phyloP scores from a whole-genome alignment of 2,888 invertebrate species.

The Parapristionchus giblindavisi region DNA sequence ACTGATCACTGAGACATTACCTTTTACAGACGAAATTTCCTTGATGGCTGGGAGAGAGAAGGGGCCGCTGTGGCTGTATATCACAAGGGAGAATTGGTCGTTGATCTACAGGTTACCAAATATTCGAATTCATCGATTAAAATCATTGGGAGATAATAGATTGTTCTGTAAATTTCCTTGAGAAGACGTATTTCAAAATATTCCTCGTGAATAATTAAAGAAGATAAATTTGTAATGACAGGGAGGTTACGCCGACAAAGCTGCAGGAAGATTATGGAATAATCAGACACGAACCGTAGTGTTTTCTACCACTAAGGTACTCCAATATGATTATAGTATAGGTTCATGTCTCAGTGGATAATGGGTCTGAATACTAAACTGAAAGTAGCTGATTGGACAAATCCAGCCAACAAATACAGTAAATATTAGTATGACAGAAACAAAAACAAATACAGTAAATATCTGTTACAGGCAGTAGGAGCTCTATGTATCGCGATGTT shows the following conservation, averaged over 20 bases:
- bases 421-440: too few species aligned
- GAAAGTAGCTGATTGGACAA: too few species aligned
- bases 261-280: conserved; percentile 61
- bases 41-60: conserved; percentile 69
- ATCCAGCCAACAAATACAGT: too few species aligned
- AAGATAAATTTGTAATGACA: too few species aligned
- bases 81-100: conserved; percentile 71
- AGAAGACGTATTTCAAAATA: conserved; percentile 8
- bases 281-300: conserved; percentile 64
- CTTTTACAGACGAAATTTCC: conserved; percentile 66
- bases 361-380: too few species aligned
- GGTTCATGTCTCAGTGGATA: too few species aligned
- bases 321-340: too few species aligned
- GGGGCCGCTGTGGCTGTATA: conserved; percentile 72
- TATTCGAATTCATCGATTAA: too few species aligned
- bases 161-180: too few species aligned
- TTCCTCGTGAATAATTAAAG: neutral
- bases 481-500: conserved; percentile 67
- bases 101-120: conserved; percentile 71
- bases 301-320: conserved; percentile 65
- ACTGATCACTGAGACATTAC: neutral
- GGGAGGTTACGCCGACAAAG: conserved; percentile 55
- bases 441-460: too few species aligned
- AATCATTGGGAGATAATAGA: too few species aligned
- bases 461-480: conserved; percentile 57